phyloP scores from a whole-genome alignment of 2,797 vertebrate genomes.

The Peromyscus melanophrys region DNA sequence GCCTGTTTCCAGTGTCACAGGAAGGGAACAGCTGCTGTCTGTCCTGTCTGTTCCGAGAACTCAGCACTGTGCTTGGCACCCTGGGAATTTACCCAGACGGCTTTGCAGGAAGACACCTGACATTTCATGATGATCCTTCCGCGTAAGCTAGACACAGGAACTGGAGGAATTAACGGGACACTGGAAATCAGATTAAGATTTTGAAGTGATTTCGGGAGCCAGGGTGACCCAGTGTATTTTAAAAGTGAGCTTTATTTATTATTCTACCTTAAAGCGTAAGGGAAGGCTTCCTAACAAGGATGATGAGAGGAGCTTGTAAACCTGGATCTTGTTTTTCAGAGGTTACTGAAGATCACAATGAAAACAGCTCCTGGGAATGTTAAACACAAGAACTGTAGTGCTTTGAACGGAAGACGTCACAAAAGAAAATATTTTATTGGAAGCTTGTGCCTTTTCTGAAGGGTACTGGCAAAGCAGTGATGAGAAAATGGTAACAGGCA shows the following conservation, averaged over 20 bases:
- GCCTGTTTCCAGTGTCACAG: slow-evolving; percentile 4
- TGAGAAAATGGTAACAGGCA: not conserved
- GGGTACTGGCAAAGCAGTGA: not conserved
- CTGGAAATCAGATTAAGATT: not conserved
- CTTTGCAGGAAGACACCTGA: slow-evolving; percentile 43
- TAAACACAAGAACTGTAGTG: not conserved
- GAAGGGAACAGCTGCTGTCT: slow-evolving; percentile 61
- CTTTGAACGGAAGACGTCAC: not conserved
- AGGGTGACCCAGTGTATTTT: not conserved
- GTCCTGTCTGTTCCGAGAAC: slow-evolving; percentile 33
- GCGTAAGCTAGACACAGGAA: not conserved
- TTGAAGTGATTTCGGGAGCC: slow-evolving; percentile 17
- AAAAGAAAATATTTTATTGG: not conserved
- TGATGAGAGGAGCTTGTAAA: slow-evolving; percentile 29
- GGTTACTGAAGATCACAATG: slow-evolving; percentile 27
- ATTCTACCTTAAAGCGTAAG: slow-evolving; percentile 40
- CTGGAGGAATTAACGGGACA: not conserved
- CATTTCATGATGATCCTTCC: not conserved
- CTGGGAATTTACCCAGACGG: slow-evolving; percentile 71
- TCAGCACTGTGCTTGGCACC: slow-evolving; percentile 36
- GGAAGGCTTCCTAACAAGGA: slow-evolving; percentile 30
- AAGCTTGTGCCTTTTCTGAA: not conserved
- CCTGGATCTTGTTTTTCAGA: slow-evolving; percentile 16
- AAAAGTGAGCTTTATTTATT: slow-evolving; percentile 49
- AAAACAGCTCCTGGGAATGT: not conserved